Conservation (phyloP, 2,797 vertebrate species). For the Rhynchotus rufescens region DNA sequence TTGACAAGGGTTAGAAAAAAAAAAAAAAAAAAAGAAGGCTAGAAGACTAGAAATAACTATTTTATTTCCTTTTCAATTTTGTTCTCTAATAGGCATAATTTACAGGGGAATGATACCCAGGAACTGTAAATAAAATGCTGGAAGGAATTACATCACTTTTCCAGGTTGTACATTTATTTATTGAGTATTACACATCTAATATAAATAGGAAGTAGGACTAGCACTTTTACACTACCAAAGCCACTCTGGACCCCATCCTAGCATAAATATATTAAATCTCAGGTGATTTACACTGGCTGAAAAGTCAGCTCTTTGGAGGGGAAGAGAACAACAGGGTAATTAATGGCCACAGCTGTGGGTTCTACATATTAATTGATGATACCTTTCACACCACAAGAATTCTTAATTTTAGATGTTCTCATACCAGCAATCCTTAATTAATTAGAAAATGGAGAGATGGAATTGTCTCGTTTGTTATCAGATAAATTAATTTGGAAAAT, state of each 20-base stretch:
- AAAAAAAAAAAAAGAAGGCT: not conserved
- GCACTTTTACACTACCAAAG: not conserved
- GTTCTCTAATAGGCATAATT: not conserved
- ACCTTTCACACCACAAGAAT: conserved; percentile 8
- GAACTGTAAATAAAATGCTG: not conserved
- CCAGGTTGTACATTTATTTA: not conserved
- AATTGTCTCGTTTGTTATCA: conserved; percentile 17
- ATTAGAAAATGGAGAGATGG: conserved; percentile 18
- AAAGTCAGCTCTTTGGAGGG: not conserved
- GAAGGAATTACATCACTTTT: not conserved
- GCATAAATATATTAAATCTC: not conserved
- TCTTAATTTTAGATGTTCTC: conserved; percentile 42
- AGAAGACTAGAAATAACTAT: not conserved
- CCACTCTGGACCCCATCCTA: not conserved
- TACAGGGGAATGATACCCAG: not conserved
- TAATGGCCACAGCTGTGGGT: conserved; percentile 10
- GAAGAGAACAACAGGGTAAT: conserved; percentile 17
- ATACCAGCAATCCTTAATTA: conserved; percentile 17
- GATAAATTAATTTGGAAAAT: not conserved
- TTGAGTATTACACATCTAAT: not conserved
- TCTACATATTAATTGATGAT: conserved; percentile 32
- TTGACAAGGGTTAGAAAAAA: not conserved
- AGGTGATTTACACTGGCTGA: not conserved
- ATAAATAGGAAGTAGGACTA: not conserved
- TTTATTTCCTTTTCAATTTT: not conserved